Percentiles rank a stretch among this genome's conserved stretches.
Conservation (phyloP, 2,888 invertebrate genomes). For the Rambutsinella grinnellia region DNA sequence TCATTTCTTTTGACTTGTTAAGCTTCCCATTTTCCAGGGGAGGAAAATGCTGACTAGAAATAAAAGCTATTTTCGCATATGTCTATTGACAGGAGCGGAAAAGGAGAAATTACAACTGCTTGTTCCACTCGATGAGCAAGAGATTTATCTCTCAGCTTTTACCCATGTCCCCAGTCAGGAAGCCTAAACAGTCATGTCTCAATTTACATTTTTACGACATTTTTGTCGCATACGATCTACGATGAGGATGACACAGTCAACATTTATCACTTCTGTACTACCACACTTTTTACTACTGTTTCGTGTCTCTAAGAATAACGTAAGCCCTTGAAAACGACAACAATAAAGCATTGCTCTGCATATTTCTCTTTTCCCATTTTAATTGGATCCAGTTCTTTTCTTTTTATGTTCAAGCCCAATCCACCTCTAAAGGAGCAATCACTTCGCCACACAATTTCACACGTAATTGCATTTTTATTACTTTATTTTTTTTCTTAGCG, state of each 20-base stretch:
- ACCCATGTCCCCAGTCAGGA: neutral
- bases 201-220: neutral
- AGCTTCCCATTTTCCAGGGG: too few species aligned
- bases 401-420: too few species aligned
- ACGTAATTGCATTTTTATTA: neutral
- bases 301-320: neutral
- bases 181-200: neutral
- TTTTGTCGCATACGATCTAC: neutral
- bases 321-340: too few species aligned
- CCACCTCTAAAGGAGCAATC: neutral
- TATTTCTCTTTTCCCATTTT: neutral
- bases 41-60: too few species aligned
- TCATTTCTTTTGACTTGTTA: too few species aligned
- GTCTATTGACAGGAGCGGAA: too few species aligned
- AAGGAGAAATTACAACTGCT: too few species aligned
- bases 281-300: neutral
- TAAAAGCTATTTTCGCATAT: too few species aligned
- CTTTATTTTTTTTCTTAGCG: neutral
- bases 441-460: neutral
- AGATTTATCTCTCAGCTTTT: neutral
- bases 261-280: neutral
- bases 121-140: too few species aligned
- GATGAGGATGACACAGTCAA: neutral
- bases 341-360: neutral
- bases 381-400: neutral